Evolutionary conservation across 2,797 vertebrate genomes (phyloP).

Genomic region (Gallirallus australis): DNA sequence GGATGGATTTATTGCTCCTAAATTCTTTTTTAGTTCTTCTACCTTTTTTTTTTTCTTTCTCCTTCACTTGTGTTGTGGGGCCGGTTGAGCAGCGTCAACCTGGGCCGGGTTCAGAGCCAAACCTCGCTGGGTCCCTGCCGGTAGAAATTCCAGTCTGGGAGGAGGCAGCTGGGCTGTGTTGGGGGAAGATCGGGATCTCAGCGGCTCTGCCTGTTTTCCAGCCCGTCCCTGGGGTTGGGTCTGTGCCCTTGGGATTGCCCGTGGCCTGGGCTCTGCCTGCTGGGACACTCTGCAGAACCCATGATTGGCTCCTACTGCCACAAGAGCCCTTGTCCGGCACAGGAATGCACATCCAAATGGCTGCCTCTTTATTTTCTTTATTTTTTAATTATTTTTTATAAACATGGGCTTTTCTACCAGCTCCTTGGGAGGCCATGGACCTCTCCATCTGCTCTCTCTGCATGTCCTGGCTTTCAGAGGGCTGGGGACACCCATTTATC

Average conservation of each 20-base stretch:
- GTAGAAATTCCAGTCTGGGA: background rate
- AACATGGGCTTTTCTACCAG: background rate
- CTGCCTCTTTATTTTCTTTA: background rate
- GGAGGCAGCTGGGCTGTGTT: background rate
- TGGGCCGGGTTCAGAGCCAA: background rate
- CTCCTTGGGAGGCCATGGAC: fast-evolving
- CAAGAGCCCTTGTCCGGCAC: conserved; percentile 4
- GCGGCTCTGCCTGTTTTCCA: background rate
- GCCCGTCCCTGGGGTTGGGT: background rate
- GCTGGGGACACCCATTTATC: background rate
- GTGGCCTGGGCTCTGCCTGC: background rate
- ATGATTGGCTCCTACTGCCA: conserved; percentile 12
- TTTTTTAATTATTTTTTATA: background rate
- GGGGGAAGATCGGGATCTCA: background rate
- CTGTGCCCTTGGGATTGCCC: background rate
- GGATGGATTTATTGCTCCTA: fast-evolving
- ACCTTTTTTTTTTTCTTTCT: background rate
- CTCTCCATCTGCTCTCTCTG: fast-evolving
- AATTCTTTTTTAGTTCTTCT: background rate
- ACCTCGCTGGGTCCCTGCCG: fast-evolving
- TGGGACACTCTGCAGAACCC: background rate
- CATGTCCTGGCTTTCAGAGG: background rate
- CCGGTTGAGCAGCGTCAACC: background rate
- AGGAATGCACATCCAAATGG: background rate
- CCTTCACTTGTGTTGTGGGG: too few species aligned